phyloP scores from a whole-genome alignment of 2,113 vertebrate genomes.

The Oostethus manadensis region DNA sequence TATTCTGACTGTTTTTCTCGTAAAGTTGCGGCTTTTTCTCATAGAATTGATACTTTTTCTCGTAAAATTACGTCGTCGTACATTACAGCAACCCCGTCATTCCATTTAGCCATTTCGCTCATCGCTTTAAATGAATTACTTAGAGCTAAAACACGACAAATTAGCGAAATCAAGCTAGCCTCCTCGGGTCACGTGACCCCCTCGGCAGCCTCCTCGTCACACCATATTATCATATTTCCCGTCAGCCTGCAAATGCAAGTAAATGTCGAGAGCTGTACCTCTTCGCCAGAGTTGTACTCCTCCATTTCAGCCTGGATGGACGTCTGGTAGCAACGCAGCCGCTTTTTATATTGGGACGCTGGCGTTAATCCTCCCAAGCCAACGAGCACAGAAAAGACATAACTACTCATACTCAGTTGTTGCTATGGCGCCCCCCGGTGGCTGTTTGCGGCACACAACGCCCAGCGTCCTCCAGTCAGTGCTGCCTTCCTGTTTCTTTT shows the following conservation, averaged over 20 bases:
- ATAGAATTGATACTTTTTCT: too few species aligned
- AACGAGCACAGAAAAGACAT: slow-evolving; percentile 10
- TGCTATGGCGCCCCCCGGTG: slow-evolving; percentile 10
- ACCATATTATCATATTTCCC: slow-evolving; percentile 25
- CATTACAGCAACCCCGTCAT: too few species aligned
- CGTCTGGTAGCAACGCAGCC: neutral
- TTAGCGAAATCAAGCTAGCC: too few species aligned
- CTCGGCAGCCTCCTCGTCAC: too few species aligned
- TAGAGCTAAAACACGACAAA: neutral
- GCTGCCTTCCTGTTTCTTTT: too few species aligned
- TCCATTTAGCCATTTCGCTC: neutral
- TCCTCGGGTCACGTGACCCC: too few species aligned
- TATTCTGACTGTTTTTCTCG: too few species aligned
- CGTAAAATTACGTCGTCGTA: too few species aligned
- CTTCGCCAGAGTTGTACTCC: slow-evolving; percentile 68
- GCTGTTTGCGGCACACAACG: neutral
- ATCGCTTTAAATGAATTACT: neutral
- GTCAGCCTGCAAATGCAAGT: neutral
- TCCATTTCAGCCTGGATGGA: slow-evolving; percentile 54
- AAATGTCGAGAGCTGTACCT: slow-evolving; percentile 43
- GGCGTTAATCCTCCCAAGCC: neutral
- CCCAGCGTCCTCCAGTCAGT: neutral
- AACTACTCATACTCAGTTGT: neutral
- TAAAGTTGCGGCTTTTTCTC: too few species aligned
- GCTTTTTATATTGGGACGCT: neutral